phyloP scores from a whole-genome alignment of 2,797 vertebrate genomes.

The Otolemur crassicaudatus region DNA sequence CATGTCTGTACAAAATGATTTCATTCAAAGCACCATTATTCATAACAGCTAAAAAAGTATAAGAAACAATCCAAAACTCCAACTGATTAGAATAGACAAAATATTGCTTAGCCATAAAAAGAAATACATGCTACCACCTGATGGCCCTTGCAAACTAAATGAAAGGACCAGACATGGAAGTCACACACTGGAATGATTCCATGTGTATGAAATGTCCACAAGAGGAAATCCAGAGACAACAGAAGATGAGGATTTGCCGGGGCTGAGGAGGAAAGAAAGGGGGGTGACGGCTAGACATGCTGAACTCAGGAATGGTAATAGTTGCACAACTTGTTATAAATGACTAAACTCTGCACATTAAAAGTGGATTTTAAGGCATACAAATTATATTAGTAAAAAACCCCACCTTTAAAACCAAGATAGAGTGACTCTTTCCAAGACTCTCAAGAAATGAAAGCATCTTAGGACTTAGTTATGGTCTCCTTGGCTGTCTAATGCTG shows the following conservation, averaged over 20 bases:
- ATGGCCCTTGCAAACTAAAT: neutral
- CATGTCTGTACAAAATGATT: neutral
- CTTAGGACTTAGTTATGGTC: neutral
- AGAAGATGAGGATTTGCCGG: neutral
- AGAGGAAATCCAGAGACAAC: neutral
- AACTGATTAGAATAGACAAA: neutral
- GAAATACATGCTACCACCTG: neutral
- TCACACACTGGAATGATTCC: neutral
- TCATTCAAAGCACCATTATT: neutral
- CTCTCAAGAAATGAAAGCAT: neutral
- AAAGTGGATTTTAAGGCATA: neutral
- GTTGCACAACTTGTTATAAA: neutral
- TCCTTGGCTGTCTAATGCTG: neutral
- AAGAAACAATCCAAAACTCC: neutral
- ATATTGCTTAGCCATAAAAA: neutral
- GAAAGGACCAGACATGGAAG: neutral
- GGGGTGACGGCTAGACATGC: neutral
- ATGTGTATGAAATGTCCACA: neutral
- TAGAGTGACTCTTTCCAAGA: neutral
- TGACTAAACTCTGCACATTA: neutral
- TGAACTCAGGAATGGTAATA: neutral
- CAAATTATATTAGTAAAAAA: neutral
- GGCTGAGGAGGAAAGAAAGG: neutral
- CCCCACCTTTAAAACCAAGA: neutral
- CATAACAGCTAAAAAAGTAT: neutral